A percentile compares a stretch with the other conserved stretches of the same genome.
These are phyloP conservation scores for Odocoileus virginianus DNA, from an alignment of 2,113 vertebrate species.

Conservation along the genomic window DNA sequence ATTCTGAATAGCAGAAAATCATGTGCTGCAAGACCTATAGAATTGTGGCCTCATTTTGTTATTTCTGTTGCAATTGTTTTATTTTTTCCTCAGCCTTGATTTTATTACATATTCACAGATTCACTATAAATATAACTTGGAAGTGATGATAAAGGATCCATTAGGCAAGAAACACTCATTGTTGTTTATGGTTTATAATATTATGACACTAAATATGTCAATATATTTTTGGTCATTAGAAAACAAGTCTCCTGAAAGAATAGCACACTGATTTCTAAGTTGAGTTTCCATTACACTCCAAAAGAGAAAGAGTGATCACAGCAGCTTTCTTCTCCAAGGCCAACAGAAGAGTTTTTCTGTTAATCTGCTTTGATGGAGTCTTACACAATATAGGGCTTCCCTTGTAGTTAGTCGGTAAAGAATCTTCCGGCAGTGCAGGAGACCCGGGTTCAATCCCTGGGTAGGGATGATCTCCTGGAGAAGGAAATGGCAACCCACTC, in stretches of 20 bases:
- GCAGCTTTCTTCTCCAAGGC: not conserved
- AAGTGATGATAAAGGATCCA: not conserved
- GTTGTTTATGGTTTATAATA: not conserved
- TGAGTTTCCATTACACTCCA: not conserved
- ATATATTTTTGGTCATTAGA: not conserved
- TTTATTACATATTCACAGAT: not conserved
- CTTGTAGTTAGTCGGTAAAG: not conserved
- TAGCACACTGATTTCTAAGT: not conserved
- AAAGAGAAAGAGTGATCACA: not conserved
- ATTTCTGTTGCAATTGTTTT: not conserved
- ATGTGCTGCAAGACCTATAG: not conserved
- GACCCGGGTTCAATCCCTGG: not conserved
- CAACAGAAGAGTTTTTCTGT: not conserved
- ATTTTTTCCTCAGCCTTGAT: not conserved
- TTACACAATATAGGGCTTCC: not conserved
- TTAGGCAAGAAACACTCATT: not conserved
- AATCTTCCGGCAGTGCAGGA: not conserved
- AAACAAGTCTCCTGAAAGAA: not conserved
- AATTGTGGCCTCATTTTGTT: not conserved
- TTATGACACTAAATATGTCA: not conserved
- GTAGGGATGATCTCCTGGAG: not conserved
- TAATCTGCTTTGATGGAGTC: not conserved
- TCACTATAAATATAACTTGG: not conserved
- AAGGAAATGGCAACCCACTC: not conserved
- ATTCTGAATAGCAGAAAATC: not conserved